Percentiles rank a stretch among this genome's conserved stretches.
These are phyloP conservation scores for Chaetorhynchus papuensis DNA, from an alignment of 2,113 vertebrate species.

Conservation along the genomic window DNA sequence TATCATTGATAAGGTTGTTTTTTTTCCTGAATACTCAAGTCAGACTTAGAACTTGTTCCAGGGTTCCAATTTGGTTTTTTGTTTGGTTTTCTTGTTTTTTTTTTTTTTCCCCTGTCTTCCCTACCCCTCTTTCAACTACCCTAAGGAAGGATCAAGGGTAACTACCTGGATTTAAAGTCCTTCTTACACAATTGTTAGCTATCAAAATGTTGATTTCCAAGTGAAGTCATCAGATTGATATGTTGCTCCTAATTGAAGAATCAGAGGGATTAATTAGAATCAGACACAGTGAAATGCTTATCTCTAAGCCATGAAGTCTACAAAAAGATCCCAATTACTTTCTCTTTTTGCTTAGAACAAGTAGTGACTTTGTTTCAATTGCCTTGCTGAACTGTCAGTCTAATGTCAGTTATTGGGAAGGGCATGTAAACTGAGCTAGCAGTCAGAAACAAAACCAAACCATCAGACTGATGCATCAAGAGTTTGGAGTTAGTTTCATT, in stretches of 20 bases:
- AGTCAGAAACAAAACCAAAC: background rate
- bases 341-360: background rate
- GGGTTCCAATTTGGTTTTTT: background rate
- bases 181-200: background rate
- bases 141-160: background rate
- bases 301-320: background rate
- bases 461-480: background rate
- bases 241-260: background rate
- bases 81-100: too few relatives aligned
- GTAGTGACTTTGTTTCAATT: background rate
- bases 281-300: background rate
- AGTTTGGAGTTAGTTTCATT: background rate
- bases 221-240: background rate
- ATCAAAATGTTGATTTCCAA: background rate
- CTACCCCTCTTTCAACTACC: background rate
- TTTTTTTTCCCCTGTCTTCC: accelerated
- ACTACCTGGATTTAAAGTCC: background rate
- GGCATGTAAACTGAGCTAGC: background rate
- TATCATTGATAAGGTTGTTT: background rate
- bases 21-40: background rate
- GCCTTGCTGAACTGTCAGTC: background rate
- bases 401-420: background rate
- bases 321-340: background rate
- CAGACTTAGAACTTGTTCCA: background rate
- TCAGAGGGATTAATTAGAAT: background rate